These are phyloP conservation scores for Enteromius mattozi DNA, from an alignment of 2,797 vertebrate species.

Conservation along the genomic window DNA sequence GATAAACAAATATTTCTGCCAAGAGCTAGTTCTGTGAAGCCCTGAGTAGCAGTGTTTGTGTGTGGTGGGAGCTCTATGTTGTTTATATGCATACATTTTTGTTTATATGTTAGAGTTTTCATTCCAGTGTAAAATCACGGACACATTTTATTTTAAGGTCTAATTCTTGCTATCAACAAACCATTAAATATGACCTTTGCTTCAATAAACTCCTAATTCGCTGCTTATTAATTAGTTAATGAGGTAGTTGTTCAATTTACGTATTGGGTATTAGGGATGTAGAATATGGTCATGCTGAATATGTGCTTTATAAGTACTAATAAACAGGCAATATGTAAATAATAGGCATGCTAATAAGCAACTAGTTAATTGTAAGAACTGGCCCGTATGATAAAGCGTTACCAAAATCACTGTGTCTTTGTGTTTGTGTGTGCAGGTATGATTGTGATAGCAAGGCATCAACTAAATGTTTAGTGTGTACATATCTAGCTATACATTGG, in stretches of 20 bases:
- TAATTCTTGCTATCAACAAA: not conserved
- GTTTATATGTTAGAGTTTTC: not conserved
- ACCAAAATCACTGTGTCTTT: not conserved
- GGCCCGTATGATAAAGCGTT: no score
- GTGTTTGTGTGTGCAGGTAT: no score
- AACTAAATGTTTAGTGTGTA: not conserved
- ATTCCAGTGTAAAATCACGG: not conserved
- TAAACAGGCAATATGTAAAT: no score
- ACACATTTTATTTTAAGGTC: not conserved
- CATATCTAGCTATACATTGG: not conserved
- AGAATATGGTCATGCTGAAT: no score
- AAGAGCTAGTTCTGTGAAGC: conserved; percentile 15
- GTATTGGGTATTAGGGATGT: no score
- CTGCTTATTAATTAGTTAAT: not conserved
- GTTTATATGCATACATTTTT: conserved; percentile 11
- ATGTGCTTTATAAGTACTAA: no score
- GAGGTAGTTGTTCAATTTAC: not conserved
- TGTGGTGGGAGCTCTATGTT: not conserved
- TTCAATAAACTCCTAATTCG: not conserved
- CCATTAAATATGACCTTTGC: not conserved
- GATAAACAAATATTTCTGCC: conserved; percentile 28
- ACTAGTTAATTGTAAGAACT: no score
- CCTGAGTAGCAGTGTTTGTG: conserved; percentile 19
- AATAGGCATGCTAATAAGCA: no score
- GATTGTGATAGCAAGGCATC: not conserved